phyloP scores from a whole-genome alignment of 2,797 vertebrate species.

The Macropus fuliginosus region DNA sequence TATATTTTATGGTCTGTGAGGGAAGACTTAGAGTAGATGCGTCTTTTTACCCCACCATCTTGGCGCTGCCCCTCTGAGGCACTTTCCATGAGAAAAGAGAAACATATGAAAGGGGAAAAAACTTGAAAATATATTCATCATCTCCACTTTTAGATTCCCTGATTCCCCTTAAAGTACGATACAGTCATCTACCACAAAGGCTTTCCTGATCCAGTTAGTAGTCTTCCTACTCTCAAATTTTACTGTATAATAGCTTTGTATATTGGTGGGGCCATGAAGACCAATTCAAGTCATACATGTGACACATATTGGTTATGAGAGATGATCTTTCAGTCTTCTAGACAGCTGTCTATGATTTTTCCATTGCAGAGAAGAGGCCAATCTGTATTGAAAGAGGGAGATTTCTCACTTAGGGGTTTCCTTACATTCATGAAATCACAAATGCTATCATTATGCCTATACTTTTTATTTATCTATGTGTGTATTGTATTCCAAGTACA shows the following conservation, averaged over 20 bases:
- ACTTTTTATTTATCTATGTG: not conserved
- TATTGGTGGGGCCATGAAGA: not conserved
- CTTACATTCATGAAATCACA: not conserved
- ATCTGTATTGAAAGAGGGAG: not conserved
- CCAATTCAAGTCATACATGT: not conserved
- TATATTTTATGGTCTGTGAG: no score
- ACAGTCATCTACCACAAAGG: not conserved
- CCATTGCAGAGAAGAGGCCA: not conserved
- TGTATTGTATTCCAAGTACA: not conserved
- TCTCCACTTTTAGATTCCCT: not conserved
- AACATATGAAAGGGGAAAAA: not conserved
- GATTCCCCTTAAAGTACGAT: not conserved
- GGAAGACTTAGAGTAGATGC: no score
- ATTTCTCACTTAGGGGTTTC: not conserved
- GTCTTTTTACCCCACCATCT: no score
- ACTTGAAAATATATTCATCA: not conserved
- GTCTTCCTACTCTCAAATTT: not conserved
- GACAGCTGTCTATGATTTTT: not conserved
- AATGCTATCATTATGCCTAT: not conserved
- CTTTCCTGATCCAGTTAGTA: not conserved
- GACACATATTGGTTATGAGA: not conserved
- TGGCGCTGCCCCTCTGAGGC: no score
- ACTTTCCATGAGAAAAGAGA: not conserved
- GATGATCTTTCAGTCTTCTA: not conserved
- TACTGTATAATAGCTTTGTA: not conserved